Conservation (phyloP, 2,888 invertebrate genomes). For the Nezara viridula region DNA sequence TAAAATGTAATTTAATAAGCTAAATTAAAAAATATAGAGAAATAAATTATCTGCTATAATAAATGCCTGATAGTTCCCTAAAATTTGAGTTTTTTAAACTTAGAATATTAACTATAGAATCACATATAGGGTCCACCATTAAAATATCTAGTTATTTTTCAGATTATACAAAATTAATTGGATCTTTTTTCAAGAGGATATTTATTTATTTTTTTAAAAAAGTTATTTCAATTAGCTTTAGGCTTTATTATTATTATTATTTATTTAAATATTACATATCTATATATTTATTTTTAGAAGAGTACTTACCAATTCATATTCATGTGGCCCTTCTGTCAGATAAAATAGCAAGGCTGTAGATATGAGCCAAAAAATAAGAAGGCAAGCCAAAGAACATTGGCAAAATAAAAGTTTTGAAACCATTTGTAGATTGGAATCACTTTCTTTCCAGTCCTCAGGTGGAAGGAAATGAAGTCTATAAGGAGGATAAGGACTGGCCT, state of each 20-base stretch:
- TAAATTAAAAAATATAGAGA: too few relatives aligned
- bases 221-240: too few relatives aligned
- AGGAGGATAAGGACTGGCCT: constrained; percentile 70
- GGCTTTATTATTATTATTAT: not conserved
- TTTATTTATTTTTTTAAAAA: not conserved
- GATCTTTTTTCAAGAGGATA: not conserved
- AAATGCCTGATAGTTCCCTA: too few relatives aligned
- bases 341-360: constrained; percentile 77
- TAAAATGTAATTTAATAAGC: too few relatives aligned
- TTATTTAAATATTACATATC: not conserved
- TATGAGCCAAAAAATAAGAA: constrained; percentile 76
- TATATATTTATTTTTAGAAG: not conserved
- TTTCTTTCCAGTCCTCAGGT: constrained; percentile 67
- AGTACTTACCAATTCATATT: constrained; percentile 69
- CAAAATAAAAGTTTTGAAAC: constrained; percentile 73
- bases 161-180: not conserved
- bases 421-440: constrained; percentile 69
- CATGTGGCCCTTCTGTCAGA: constrained; percentile 72
- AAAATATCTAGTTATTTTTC: not conserved
- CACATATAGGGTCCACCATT: too few relatives aligned
- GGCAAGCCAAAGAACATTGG: constrained; percentile 74
- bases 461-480: constrained; percentile 76
- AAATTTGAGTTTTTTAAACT: not conserved
- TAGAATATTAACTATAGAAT: not conserved
- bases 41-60: too few relatives aligned